These are phyloP conservation scores for Tragopan temminckii DNA, from an alignment of 2,797 vertebrate genomes.

Conservation along the genomic window DNA sequence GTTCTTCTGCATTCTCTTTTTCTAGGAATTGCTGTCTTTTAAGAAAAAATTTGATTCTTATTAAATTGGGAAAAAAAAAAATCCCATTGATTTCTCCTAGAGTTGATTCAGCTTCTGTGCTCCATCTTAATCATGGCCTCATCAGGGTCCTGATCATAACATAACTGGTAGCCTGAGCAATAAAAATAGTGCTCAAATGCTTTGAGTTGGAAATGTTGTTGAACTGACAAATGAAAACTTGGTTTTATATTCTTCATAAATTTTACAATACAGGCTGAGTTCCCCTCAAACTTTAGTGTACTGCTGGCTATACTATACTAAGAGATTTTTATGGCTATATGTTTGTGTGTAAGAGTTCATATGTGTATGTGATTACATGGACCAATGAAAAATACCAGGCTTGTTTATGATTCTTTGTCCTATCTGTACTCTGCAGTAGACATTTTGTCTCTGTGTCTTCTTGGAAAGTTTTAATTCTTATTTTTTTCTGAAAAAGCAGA, in stretches of 20 bases:
- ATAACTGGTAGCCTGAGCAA: background rate
- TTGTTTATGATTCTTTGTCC: background rate
- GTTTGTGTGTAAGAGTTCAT: background rate
- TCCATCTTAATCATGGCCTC: background rate
- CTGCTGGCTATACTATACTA: background rate
- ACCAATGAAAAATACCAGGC: background rate
- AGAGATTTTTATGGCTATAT: background rate
- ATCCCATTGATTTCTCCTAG: background rate
- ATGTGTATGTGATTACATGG: background rate
- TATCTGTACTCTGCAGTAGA: background rate
- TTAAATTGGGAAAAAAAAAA: background rate
- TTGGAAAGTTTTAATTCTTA: constrained; percentile 31
- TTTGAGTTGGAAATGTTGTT: background rate
- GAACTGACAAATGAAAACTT: background rate
- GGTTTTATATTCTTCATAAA: background rate
- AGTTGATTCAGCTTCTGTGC: background rate
- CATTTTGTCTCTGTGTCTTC: background rate
- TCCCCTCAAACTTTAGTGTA: background rate
- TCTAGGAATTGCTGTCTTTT: background rate
- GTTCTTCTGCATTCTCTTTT: background rate
- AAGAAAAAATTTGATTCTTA: background rate
- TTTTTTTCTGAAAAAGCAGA: background rate
- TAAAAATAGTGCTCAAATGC: background rate
- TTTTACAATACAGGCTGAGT: background rate
- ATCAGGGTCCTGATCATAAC: background rate